phyloP scores from a whole-genome alignment of 2,113 vertebrate genomes.

The Colinus virginianus region DNA sequence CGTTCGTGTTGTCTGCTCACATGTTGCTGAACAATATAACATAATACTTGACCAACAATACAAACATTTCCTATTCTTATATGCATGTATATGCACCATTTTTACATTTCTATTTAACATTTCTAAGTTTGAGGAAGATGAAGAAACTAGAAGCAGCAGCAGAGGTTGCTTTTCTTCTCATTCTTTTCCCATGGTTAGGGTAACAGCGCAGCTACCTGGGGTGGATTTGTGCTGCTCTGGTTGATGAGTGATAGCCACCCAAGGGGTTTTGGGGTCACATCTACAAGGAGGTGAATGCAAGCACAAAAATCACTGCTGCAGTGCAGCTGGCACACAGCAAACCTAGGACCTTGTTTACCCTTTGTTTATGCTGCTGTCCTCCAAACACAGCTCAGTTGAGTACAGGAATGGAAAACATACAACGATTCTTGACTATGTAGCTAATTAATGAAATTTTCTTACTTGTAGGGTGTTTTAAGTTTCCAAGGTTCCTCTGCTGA shows the following conservation, averaged over 20 bases:
- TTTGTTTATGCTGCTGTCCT: neutral
- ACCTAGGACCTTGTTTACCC: rapidly evolving
- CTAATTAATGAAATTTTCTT: neutral
- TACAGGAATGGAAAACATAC: neutral
- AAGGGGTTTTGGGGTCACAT: neutral
- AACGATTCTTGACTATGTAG: neutral
- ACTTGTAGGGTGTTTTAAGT: neutral
- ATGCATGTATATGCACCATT: neutral
- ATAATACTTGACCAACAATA: conserved; percentile 12
- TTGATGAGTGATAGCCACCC: neutral
- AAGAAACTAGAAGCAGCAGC: neutral
- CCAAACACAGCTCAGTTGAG: neutral
- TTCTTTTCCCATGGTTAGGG: neutral
- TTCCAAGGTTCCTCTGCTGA: neutral
- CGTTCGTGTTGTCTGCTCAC: conserved; percentile 3
- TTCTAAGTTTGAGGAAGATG: neutral
- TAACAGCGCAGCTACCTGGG: neutral
- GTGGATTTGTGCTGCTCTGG: neutral
- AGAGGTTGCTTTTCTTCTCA: neutral
- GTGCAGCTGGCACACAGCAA: neutral
- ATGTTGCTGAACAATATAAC: conserved; percentile 1
- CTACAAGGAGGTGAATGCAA: rapidly evolving
- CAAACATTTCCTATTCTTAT: neutral
- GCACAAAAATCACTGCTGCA: neutral
- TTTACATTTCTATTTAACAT: conserved; percentile 24